Conservation (phyloP, 2,888 invertebrate species). For the Eurois occulta region DNA sequence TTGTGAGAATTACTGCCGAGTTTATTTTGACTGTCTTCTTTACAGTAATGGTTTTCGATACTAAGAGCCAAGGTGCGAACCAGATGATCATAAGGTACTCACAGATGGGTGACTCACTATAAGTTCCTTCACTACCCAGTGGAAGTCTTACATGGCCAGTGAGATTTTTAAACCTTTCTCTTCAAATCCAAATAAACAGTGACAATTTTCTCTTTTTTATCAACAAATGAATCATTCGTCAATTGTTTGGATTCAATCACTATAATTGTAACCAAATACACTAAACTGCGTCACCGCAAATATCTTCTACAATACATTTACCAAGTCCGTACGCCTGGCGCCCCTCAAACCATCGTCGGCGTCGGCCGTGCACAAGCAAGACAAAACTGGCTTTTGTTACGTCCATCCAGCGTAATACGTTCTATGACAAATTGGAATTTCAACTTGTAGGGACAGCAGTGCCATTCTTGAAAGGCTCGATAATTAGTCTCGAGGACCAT, state of each 20-base stretch:
- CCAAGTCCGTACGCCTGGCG: slow-evolving; percentile 8
- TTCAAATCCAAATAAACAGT: not conserved
- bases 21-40: not conserved
- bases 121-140: not conserved
- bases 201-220: not conserved
- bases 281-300: not conserved
- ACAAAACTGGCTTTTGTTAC: slow-evolving; percentile 75
- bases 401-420: slow-evolving; percentile 76
- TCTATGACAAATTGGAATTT: slow-evolving; percentile 85
- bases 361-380: slow-evolving; percentile 40
- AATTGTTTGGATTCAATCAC: not conserved
- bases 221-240: not conserved
- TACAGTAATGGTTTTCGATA: not conserved
- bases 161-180: not conserved
- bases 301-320: slow-evolving; percentile 22
- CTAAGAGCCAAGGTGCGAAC: not conserved
- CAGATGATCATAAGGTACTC: not conserved
- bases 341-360: slow-evolving; percentile 12
- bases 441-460: slow-evolving; percentile 75
- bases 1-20: not conserved
- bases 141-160: not conserved
- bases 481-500: slow-evolving; percentile 59
- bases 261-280: not conserved
- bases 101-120: not conserved
- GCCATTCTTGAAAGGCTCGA: slow-evolving; percentile 68